Conservation (phyloP, 2,113 vertebrate genomes). For the Mesembrinibis cayennensis region DNA sequence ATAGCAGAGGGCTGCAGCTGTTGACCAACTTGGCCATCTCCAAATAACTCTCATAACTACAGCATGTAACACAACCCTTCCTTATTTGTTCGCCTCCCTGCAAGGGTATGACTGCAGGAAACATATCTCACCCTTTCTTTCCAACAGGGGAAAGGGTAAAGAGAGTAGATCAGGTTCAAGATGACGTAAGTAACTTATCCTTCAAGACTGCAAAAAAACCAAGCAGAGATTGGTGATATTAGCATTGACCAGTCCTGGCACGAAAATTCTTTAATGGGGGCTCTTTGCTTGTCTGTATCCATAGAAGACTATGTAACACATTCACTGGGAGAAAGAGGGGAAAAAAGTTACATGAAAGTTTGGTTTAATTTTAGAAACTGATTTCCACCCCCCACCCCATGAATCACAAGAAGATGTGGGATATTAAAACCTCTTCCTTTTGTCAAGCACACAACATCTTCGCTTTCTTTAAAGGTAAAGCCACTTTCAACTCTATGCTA, state of each 20-base stretch:
- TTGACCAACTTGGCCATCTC: not conserved
- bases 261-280: not conserved
- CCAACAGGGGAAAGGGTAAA: not conserved
- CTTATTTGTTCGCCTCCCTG: not conserved
- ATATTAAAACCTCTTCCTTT: not conserved
- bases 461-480: not conserved
- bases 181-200: not conserved
- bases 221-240: not conserved
- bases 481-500: not conserved
- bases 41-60: slow-evolving; percentile 30
- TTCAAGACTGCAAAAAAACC: not conserved
- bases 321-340: not conserved
- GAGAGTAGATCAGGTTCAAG: not conserved
- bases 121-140: not conserved
- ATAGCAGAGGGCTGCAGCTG: slow-evolving; percentile 47
- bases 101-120: not conserved
- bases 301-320: not conserved
- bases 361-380: not conserved
- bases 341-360: not conserved
- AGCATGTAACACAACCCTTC: not conserved
- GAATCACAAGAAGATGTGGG: not conserved
- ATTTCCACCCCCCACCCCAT: not conserved
- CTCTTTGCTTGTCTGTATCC: not conserved
- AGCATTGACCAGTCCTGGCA: not conserved
- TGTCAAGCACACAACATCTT: not conserved